Conservation (phyloP, 2,797 vertebrate genomes). For the Cercopithecus petaurista region DNA sequence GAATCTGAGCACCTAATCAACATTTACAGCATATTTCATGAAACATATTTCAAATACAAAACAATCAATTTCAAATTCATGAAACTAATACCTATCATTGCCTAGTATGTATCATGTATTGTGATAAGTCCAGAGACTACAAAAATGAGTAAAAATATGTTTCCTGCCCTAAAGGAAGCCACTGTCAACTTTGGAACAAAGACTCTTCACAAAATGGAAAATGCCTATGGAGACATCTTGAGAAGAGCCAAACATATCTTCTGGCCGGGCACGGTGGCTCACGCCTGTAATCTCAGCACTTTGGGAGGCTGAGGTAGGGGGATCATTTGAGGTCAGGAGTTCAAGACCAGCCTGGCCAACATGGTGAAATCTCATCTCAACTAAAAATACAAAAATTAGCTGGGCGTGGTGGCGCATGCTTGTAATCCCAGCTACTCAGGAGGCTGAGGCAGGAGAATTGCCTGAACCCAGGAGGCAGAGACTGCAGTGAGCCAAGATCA, state of each 20-base stretch:
- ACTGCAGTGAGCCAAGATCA: too few species aligned
- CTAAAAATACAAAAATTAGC: too few species aligned
- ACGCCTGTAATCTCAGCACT: too few species aligned
- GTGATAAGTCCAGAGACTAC: background rate
- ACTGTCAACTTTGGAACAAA: background rate
- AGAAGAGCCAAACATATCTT: background rate
- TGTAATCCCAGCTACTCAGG: too few species aligned
- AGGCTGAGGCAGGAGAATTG: too few species aligned
- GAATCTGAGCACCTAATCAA: background rate
- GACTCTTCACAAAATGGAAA: background rate
- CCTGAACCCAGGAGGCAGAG: too few species aligned
- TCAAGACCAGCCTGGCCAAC: too few species aligned
- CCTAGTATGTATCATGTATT: background rate
- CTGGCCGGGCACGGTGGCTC: too few species aligned
- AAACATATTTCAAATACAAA: background rate
- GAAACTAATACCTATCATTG: background rate
- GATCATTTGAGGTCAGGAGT: too few species aligned
- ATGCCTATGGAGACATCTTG: background rate
- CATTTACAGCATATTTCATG: background rate
- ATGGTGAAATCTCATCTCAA: too few species aligned
- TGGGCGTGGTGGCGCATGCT: fast-evolving
- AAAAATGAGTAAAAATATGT: background rate
- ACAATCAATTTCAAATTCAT: background rate
- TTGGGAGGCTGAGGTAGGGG: too few species aligned
- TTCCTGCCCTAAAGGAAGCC: background rate